Conservation (phyloP, 1,140 invertebrate species). For the Asobara japonica region DNA sequence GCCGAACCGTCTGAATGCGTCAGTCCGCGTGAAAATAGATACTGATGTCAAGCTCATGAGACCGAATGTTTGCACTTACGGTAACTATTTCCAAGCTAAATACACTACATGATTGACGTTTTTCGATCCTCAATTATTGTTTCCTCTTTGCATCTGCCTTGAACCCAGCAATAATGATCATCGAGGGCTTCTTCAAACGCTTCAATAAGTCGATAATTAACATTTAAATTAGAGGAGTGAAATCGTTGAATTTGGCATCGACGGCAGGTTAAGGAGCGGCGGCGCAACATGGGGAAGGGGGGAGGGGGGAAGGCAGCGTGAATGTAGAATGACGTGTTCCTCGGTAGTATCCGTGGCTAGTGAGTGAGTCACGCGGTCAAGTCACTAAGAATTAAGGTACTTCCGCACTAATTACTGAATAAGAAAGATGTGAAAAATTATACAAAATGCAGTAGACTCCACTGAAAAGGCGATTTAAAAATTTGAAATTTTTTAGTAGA, state of each 20-base stretch:
- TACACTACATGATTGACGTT: slow-evolving; percentile 18
- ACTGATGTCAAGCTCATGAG: slow-evolving; percentile 60
- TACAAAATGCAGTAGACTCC: too few species aligned
- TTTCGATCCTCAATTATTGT: slow-evolving; percentile 29
- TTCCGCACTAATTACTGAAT: too few species aligned
- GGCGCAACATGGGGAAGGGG: background rate
- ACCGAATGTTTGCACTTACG: background rate
- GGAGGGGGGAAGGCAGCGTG: background rate
- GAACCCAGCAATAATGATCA: background rate
- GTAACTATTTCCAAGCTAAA: slow-evolving; percentile 18
- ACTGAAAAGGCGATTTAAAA: too few species aligned
- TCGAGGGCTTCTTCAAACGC: background rate
- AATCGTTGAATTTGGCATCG: background rate
- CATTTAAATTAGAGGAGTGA: background rate
- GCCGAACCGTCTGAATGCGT: slow-evolving; percentile 47
- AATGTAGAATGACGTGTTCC: slow-evolving; percentile 38
- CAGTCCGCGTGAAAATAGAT: slow-evolving; percentile 61
- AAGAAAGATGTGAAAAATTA: too few species aligned
- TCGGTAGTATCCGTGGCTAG: background rate
- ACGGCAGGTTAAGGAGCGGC: too few species aligned
- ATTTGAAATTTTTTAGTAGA: too few species aligned
- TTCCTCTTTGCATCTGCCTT: background rate
- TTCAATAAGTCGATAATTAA: background rate
- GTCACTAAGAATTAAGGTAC: slow-evolving; percentile 17
- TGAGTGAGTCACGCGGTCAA: slow-evolving; percentile 44